A percentile compares a stretch with the other conserved stretches of the same genome.
Conservation (phyloP, 2,797 vertebrate genomes). For the Eutrigla gurnardus region DNA sequence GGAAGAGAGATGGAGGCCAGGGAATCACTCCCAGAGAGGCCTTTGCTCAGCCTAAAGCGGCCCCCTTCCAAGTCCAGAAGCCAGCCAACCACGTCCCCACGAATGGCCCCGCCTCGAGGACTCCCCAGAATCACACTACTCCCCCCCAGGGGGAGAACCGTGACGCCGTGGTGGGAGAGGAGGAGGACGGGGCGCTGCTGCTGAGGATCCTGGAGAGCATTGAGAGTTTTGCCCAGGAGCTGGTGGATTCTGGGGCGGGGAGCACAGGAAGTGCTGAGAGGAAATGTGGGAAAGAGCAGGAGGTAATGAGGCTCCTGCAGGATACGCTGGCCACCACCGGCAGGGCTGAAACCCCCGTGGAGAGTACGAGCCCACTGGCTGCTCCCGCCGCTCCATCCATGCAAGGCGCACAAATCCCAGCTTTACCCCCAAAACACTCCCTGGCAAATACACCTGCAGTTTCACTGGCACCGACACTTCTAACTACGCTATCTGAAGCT, state of each 20-base stretch:
- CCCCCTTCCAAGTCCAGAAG: conserved; percentile 64
- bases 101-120: conserved; percentile 74
- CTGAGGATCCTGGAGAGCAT: conserved; percentile 96
- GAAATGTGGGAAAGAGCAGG: conserved; percentile 90
- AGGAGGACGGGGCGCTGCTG: conserved; percentile 93
- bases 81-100: conserved; percentile 74
- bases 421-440: conserved; percentile 56
- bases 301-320: conserved; percentile 98
- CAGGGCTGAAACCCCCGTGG: conserved; percentile 69
- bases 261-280: conserved; percentile 85
- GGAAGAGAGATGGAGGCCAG: conserved; percentile 75
- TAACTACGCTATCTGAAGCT: conserved; percentile 23
- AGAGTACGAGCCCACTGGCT: conserved; percentile 27
- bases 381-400: conserved; percentile 14
- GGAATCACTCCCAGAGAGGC: conserved; percentile 66
- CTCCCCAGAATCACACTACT: conserved; percentile 67
- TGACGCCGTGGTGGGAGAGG: conserved; percentile 79
- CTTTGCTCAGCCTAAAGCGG: conserved; percentile 61
- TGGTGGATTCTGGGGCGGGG: conserved; percentile 93
- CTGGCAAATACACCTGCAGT: conserved; percentile 29
- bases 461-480: conserved; percentile 2
- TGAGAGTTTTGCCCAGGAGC: conserved; percentile 97
- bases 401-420: conserved; percentile 33
- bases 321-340: conserved; percentile 89
- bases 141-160: conserved; percentile 49